These are phyloP conservation scores for Petrophora chlorosata DNA, from an alignment of 2,888 invertebrate genomes.

Conservation along the genomic window DNA sequence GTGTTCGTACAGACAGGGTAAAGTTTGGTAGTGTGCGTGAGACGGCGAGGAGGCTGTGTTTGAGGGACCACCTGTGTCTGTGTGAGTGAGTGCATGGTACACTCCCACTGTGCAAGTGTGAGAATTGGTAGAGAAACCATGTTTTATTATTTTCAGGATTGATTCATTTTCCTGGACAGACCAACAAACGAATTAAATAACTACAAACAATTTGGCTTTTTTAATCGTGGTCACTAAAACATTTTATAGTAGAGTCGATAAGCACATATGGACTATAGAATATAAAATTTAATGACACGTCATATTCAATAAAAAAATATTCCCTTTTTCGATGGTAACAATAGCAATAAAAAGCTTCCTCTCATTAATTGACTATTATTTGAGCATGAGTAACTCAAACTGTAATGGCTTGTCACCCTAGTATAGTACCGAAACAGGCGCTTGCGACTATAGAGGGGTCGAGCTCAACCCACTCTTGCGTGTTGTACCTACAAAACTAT, in stretches of 20 bases:
- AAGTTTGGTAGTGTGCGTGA: slow-evolving; percentile 65
- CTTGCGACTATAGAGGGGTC: slow-evolving; percentile 68
- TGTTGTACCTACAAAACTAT: slow-evolving; percentile 57
- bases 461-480: slow-evolving; percentile 71
- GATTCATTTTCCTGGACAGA: too few relatives aligned
- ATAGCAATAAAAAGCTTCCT: too few relatives aligned
- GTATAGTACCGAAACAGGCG: slow-evolving; percentile 69
- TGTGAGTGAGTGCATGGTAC: slow-evolving; percentile 75
- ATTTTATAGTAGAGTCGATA: too few relatives aligned
- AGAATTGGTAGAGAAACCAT: slow-evolving; percentile 57
- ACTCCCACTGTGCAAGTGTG: slow-evolving; percentile 73
- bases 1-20: slow-evolving; percentile 72
- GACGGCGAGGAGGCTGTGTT: slow-evolving; percentile 62
- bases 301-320: too few relatives aligned
- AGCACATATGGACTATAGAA: too few relatives aligned
- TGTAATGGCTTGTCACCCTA: slow-evolving; percentile 70
- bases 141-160: slow-evolving; percentile 26
- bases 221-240: too few relatives aligned
- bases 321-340: too few relatives aligned
- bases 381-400: background rate
- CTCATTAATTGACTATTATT: background rate
- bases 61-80: slow-evolving; percentile 55
- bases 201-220: too few relatives aligned
- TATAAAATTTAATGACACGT: too few relatives aligned
- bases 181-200: too few relatives aligned